phyloP scores from a whole-genome alignment of 2,797 vertebrate genomes.

The Gastrophryne carolinensis region DNA sequence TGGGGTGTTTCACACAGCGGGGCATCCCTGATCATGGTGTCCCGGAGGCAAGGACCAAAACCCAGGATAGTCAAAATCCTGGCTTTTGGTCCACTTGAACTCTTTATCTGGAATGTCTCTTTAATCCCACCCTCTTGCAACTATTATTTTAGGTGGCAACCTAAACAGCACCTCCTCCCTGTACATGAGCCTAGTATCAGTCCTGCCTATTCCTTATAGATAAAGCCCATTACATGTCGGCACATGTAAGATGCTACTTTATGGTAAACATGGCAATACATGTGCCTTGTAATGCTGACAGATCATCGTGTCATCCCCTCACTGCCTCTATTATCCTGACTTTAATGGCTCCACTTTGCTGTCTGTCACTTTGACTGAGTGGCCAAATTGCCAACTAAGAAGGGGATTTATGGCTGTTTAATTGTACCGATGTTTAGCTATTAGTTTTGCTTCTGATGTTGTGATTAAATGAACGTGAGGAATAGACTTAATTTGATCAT shows the following conservation, averaged over 20 bases:
- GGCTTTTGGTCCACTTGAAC: too few relatives aligned
- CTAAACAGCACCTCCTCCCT: too few relatives aligned
- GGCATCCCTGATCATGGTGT: too few relatives aligned
- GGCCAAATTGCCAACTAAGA: constrained; percentile 25
- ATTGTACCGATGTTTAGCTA: not conserved
- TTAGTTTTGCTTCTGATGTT: constrained; percentile 9
- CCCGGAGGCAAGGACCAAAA: too few relatives aligned
- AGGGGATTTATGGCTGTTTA: not conserved
- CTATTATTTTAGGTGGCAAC: too few relatives aligned
- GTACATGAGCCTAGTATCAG: not conserved
- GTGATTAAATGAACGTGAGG: not conserved
- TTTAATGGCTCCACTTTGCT: constrained; percentile 31
- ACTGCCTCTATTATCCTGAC: constrained; percentile 28
- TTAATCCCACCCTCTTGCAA: too few relatives aligned
- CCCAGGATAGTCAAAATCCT: too few relatives aligned
- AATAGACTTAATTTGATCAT: not conserved
- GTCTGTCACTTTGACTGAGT: constrained; percentile 38
- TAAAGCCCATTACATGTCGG: not conserved
- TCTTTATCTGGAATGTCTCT: too few relatives aligned
- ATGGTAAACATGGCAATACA: not conserved
- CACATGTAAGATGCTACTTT: not conserved
- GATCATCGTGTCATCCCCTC: constrained; percentile 27
- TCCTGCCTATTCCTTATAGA: not conserved
- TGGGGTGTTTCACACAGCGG: too few relatives aligned
- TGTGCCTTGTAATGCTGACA: constrained; percentile 31